phyloP scores from a whole-genome alignment of 2,797 vertebrate species.

The Spatula versicolor region DNA sequence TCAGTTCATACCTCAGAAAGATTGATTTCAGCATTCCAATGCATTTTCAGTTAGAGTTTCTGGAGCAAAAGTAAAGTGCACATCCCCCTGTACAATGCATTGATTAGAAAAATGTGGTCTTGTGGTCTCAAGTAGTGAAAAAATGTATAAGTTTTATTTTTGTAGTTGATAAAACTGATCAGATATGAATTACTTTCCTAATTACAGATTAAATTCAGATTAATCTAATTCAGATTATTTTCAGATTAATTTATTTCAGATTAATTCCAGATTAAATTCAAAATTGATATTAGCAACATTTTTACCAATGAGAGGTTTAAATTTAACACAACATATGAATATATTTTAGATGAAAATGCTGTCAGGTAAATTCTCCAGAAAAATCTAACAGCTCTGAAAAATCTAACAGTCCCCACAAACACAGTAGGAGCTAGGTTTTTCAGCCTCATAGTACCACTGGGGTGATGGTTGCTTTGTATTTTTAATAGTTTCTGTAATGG shows the following conservation, averaged over 20 bases:
- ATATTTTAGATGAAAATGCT: neutral
- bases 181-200: neutral
- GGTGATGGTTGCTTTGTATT: neutral
- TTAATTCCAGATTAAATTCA: neutral
- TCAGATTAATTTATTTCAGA: too few species aligned
- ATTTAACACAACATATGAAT: neutral
- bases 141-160: neutral
- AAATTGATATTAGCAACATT: neutral
- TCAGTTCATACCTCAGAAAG: neutral
- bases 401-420: neutral
- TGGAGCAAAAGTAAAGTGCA: neutral
- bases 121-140: neutral
- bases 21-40: neutral
- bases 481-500: neutral
- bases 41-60: neutral
- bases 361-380: neutral
- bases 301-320: neutral
- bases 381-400: neutral
- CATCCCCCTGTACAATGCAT: neutral
- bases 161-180: neutral
- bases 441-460: neutral
- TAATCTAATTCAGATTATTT: too few species aligned
- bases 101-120: neutral
- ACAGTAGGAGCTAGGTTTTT: neutral
- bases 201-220: neutral